Conservation (phyloP, 2,113 vertebrate species). For the Glaucidium brasilianum region DNA sequence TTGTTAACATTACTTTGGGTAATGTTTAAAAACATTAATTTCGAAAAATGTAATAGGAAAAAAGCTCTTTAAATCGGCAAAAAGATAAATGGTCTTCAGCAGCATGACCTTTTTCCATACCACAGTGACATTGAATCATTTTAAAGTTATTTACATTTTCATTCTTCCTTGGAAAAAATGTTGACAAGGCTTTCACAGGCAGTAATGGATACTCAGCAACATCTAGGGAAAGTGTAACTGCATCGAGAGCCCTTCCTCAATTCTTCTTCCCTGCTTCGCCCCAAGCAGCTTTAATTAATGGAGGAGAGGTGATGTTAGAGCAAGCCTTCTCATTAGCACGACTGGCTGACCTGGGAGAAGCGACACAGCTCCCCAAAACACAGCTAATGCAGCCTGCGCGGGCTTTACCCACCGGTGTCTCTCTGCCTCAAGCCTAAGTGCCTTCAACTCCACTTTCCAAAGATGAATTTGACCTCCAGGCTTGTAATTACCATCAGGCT, state of each 20-base stretch:
- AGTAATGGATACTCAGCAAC: slow-evolving; percentile 41
- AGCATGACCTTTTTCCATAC: slow-evolving; percentile 66
- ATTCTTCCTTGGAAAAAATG: slow-evolving; percentile 70
- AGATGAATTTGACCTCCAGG: background rate
- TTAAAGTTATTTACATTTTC: slow-evolving; percentile 77
- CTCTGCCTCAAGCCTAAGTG: background rate
- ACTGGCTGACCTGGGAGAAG: background rate
- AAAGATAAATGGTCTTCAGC: slow-evolving; percentile 71
- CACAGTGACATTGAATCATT: slow-evolving; percentile 76
- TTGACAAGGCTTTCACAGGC: slow-evolving; percentile 74
- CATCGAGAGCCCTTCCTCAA: slow-evolving; percentile 6
- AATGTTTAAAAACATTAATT: slow-evolving; percentile 79
- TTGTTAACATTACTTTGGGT: slow-evolving; percentile 73
- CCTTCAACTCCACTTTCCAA: background rate
- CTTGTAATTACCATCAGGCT: background rate
- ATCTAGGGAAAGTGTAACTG: background rate
- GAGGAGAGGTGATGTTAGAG: slow-evolving; percentile 58
- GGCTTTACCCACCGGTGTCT: background rate
- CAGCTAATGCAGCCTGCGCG: background rate
- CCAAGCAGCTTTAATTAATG: slow-evolving; percentile 63
- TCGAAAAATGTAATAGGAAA: slow-evolving; percentile 76
- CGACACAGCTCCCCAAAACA: background rate
- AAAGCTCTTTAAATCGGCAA: slow-evolving; percentile 73
- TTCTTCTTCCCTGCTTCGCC: background rate
- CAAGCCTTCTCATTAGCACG: slow-evolving; percentile 34